These are phyloP conservation scores for Rhopalosiphum padi DNA, from an alignment of 1,140 invertebrate genomes.

Conservation along the genomic window DNA sequence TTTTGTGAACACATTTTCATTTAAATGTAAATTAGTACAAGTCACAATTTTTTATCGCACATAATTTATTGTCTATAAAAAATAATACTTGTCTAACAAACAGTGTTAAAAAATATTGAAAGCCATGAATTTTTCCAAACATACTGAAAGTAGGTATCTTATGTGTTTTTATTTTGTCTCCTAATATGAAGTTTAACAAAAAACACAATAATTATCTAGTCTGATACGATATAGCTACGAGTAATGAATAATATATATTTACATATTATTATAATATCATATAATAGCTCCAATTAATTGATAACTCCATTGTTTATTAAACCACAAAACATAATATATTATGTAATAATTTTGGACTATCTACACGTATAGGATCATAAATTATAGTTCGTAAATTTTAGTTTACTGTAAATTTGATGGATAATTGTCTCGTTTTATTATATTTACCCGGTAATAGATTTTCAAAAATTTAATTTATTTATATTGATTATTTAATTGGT, in stretches of 20 bases:
- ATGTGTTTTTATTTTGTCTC: not conserved
- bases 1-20: not conserved
- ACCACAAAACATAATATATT: not conserved
- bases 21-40: slow-evolving; percentile 3
- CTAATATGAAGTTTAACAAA: not conserved
- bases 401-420: not conserved
- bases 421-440: not conserved
- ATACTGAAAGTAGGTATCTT: not conserved
- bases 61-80: not conserved
- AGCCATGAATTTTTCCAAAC: not conserved
- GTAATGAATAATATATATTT: not conserved
- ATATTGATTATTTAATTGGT: not conserved
- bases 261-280: not conserved
- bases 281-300: not conserved
- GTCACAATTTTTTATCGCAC: not conserved
- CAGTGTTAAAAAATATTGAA: not conserved
- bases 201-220: not conserved
- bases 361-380: not conserved
- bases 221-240: not conserved
- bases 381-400: not conserved
- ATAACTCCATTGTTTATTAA: not conserved
- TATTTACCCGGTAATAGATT: not conserved
- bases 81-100: not conserved
- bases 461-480: not conserved
- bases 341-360: not conserved